phyloP scores from a whole-genome alignment of 2,888 invertebrate genomes.

The Nomada hirtipes region DNA sequence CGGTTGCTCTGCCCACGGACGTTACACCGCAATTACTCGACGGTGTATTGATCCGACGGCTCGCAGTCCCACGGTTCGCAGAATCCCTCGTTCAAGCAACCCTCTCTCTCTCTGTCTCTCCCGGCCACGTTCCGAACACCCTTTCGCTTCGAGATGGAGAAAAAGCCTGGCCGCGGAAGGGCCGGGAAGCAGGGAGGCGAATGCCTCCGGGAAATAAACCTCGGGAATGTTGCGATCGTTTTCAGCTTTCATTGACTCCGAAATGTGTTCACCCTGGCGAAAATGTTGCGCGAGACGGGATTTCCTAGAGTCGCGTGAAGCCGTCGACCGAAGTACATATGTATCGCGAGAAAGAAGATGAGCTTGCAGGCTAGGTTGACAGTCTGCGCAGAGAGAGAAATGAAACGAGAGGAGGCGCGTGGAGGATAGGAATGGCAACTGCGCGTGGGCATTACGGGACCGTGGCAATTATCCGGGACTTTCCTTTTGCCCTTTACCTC shows the following conservation, averaged over 20 bases:
- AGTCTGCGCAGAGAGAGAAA: background rate
- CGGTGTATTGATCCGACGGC: slow-evolving; percentile 73
- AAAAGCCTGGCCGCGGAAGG: slow-evolving; percentile 48
- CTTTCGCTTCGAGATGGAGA: slow-evolving; percentile 61
- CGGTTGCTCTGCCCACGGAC: slow-evolving; percentile 66
- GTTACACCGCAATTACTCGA: slow-evolving; percentile 73
- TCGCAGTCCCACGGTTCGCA: slow-evolving; percentile 71
- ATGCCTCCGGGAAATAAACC: slow-evolving; percentile 16
- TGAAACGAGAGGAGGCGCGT: background rate
- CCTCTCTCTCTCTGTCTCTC: slow-evolving; percentile 41
- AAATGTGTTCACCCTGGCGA: background rate
- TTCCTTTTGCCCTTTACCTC: slow-evolving; percentile 70
- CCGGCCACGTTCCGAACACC: slow-evolving; percentile 49
- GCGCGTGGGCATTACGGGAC: slow-evolving; percentile 70
- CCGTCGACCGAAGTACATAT: too few relatives aligned
- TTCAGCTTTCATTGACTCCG: slow-evolving; percentile 3
- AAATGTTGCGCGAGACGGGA: background rate
- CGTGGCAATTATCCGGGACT: slow-evolving; percentile 72
- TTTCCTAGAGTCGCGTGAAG: too few relatives aligned
- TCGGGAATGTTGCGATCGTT: background rate
- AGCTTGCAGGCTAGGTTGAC: too few relatives aligned
- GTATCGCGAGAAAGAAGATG: background rate
- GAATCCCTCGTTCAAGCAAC: slow-evolving; percentile 69
- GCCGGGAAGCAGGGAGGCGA: slow-evolving; percentile 39
- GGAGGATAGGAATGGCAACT: slow-evolving; percentile 23